phyloP scores from a whole-genome alignment of 1,140 invertebrate species.

The Akabosia matsudoensis region DNA sequence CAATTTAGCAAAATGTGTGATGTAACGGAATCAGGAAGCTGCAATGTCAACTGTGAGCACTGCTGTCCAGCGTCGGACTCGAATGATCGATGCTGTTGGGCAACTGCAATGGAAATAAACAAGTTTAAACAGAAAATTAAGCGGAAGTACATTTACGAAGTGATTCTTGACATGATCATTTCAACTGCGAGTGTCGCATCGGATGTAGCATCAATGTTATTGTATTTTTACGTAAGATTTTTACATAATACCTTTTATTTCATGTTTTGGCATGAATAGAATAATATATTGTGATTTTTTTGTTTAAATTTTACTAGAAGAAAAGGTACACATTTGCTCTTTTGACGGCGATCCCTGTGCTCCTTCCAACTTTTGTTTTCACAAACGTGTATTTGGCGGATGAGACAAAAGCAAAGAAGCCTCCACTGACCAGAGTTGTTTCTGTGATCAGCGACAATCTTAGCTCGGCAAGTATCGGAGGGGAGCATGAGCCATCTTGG shows the following conservation, averaged over 20 bases:
- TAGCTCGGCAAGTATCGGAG: neutral
- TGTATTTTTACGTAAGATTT: conserved; percentile 26
- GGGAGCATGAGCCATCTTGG: neutral
- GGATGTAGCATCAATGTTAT: conserved; percentile 30
- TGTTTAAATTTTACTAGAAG: conserved; percentile 19
- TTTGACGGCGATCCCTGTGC: conserved; percentile 33
- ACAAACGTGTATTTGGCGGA: conserved; percentile 42
- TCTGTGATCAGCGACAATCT: neutral
- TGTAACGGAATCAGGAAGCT: neutral
- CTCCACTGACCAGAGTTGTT: neutral
- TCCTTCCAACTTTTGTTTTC: conserved; percentile 41
- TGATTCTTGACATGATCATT: conserved; percentile 35
- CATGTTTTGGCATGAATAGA: neutral
- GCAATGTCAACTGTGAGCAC: conserved; percentile 29
- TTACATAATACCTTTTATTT: neutral
- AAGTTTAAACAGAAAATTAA: conserved; percentile 36
- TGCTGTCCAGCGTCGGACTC: conserved; percentile 15
- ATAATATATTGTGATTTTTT: neutral
- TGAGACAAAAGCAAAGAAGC: neutral
- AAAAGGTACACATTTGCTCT: conserved; percentile 30
- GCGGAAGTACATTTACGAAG: conserved; percentile 29
- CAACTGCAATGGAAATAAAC: conserved; percentile 26
- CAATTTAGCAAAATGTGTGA: neutral
- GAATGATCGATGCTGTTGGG: conserved; percentile 39
- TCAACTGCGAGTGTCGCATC: conserved; percentile 30